Evolutionary conservation across 1,140 invertebrate genomes (phyloP).

Genomic region (Leptinotarsa texana): DNA sequence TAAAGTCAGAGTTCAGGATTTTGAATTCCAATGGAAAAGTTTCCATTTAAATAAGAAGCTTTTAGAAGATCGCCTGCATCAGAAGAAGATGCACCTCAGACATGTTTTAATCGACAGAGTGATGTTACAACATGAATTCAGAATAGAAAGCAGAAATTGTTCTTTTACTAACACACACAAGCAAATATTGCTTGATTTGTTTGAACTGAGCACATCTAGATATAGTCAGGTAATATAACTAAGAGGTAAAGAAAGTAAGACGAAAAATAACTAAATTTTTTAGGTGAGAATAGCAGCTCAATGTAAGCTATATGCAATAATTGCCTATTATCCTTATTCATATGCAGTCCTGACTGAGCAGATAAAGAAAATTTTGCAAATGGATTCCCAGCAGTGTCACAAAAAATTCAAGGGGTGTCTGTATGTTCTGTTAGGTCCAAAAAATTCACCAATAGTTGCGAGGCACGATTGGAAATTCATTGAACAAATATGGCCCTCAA

Average conservation of each 20-base stretch:
- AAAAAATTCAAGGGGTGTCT: slow-evolving; percentile 81
- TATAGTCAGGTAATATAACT: slow-evolving; percentile 66
- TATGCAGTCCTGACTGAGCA: slow-evolving; percentile 63
- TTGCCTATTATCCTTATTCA: slow-evolving; percentile 64
- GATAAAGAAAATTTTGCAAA: slow-evolving; percentile 64
- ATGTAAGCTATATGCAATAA: slow-evolving; percentile 58
- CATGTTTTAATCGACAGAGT: slow-evolving; percentile 68
- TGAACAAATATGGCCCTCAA: slow-evolving; percentile 72
- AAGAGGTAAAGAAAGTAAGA: slow-evolving; percentile 3
- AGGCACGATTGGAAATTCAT: slow-evolving; percentile 79
- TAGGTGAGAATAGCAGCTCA: slow-evolving; percentile 70
- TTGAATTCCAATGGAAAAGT: slow-evolving; percentile 63
- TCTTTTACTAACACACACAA: slow-evolving; percentile 64
- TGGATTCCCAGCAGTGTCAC: slow-evolving; percentile 65
- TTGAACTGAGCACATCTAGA: slow-evolving; percentile 67
- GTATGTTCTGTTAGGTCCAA: slow-evolving; percentile 73
- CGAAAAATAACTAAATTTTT: slow-evolving; percentile 29
- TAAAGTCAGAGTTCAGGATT: slow-evolving; percentile 58
- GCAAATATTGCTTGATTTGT: slow-evolving; percentile 66
- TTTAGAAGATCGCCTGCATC: slow-evolving; percentile 65
- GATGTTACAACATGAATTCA: slow-evolving; percentile 69
- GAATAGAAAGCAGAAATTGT: slow-evolving; percentile 56
- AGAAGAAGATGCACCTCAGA: slow-evolving; percentile 66
- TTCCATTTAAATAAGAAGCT: slow-evolving; percentile 64
- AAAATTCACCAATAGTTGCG: slow-evolving; percentile 65